Evolutionary conservation across 2,113 vertebrate genomes (phyloP), one percentile per base, ranked within the genome.

Genomic region (Rallus limicola): DNA sequence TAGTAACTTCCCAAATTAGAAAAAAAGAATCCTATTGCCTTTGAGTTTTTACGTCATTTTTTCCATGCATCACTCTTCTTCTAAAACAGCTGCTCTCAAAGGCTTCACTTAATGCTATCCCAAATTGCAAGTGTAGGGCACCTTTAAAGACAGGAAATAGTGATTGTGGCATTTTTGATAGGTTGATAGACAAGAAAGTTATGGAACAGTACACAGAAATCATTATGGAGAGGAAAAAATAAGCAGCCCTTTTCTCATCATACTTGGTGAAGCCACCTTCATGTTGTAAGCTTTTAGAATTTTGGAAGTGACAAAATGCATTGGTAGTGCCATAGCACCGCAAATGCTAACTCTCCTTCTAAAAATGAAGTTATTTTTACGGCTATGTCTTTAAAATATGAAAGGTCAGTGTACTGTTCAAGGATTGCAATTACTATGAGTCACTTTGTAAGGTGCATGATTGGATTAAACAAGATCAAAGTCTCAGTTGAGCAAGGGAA

Each of bases 401-500:
- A 76, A 84, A 82, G 67, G 46, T 60, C 72, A 31, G 50, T n/a
- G 52, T 83, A 46, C 67, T 80, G 31, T 67, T 82, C 67, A 86
- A 46, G 42, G 68, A 80, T 48, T 76, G 67, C 63, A 80, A 18
- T 83, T 95, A 76, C 58, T 63, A 46, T 1, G 0, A 80, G 76
- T 67, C 68, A 53, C 68, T 94, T 71, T 94, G 40, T 90, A 87
- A 86, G 88, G 50, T 82, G 86, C 48, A 34, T 50, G 33, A 52
- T 67, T 83, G 59, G 40, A 80, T 83, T 94, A n/a, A 92, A 80
- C 79, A 83, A 83, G 86, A 94, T 94, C 86, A 90, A 94, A 94
- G 78, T 38, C 72, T 83, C 42, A 86, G 83, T 33, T 71, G 58
- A 83, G 77, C 69, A 92, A 46, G 58, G 71, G 72, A 80, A 90